These are phyloP conservation scores for Syngnathus rostellatus DNA, from an alignment of 2,797 vertebrate species.

Conservation along the genomic window DNA sequence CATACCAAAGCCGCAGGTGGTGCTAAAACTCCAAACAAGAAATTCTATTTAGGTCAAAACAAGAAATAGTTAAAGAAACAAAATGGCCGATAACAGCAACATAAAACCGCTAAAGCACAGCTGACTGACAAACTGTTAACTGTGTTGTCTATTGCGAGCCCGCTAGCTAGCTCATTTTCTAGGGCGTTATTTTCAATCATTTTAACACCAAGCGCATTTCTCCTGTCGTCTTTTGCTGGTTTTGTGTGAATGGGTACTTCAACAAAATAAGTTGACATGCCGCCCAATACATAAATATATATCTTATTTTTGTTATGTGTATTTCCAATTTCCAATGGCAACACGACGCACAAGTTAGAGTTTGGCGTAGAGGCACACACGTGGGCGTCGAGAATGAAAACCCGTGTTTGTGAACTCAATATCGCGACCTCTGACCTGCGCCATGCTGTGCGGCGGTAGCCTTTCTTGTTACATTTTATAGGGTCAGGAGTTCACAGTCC, in stretches of 20 bases:
- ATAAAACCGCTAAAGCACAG: no score
- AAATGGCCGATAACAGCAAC: background rate
- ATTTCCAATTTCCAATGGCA: background rate
- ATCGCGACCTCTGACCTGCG: constrained; percentile 41
- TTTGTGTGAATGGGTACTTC: no score
- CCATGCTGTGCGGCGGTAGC: constrained; percentile 23
- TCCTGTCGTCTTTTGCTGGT: no score
- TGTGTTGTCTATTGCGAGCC: background rate
- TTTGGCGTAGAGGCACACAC: background rate
- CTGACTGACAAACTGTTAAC: no score
- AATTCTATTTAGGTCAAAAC: background rate
- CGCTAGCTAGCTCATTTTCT: background rate
- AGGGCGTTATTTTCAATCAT: background rate
- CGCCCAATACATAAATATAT: background rate
- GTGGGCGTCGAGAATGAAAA: constrained; percentile 1
- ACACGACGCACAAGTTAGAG: background rate
- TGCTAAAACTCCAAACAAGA: background rate
- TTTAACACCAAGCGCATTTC: background rate
- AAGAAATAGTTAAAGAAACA: background rate
- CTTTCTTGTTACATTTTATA: constrained; percentile 42
- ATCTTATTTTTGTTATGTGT: background rate
- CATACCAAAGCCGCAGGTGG: background rate
- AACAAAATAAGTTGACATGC: no score
- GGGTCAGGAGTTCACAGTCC: constrained; percentile 47
- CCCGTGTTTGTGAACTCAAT: constrained; percentile 24